Percentiles rank a stretch among this genome's conserved stretches.
phyloP scores from a whole-genome alignment of 2,113 vertebrate genomes.

The Corvus moneduloides region DNA sequence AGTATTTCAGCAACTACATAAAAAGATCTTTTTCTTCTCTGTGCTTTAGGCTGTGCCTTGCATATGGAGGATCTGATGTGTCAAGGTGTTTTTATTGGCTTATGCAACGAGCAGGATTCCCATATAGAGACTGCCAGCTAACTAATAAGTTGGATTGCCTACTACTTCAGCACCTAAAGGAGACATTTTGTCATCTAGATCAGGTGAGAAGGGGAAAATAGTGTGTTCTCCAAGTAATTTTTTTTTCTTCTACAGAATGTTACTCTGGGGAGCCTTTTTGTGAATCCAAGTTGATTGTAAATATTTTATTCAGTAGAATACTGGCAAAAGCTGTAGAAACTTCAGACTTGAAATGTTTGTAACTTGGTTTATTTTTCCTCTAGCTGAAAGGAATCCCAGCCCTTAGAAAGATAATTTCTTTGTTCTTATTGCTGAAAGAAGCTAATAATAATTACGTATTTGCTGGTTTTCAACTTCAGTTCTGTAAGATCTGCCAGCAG shows the following conservation, averaged over 20 bases:
- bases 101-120: constrained; percentile 94
- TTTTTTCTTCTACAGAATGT: not conserved
- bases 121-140: constrained; percentile 94
- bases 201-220: constrained; percentile 77
- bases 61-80: constrained; percentile 93
- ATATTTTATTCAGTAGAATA: not conserved
- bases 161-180: constrained; percentile 93
- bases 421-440: not conserved
- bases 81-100: constrained; percentile 96
- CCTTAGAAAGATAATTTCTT: not conserved
- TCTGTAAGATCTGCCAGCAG: not conserved
- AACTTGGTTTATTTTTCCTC: not conserved
- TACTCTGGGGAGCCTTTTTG: not conserved
- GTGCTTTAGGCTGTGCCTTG: constrained; percentile 84
- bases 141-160: constrained; percentile 87
- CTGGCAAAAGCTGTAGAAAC: not conserved
- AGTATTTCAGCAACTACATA: not conserved
- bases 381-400: not conserved
- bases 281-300: not conserved
- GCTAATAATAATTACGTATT: not conserved
- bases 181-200: constrained; percentile 94
- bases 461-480: not conserved
- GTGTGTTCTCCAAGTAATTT: not conserved
- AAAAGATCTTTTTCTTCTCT: not conserved
- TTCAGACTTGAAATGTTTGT: not conserved